Conservation (phyloP, 2,113 vertebrate species). For the Podiceps cristatus region DNA sequence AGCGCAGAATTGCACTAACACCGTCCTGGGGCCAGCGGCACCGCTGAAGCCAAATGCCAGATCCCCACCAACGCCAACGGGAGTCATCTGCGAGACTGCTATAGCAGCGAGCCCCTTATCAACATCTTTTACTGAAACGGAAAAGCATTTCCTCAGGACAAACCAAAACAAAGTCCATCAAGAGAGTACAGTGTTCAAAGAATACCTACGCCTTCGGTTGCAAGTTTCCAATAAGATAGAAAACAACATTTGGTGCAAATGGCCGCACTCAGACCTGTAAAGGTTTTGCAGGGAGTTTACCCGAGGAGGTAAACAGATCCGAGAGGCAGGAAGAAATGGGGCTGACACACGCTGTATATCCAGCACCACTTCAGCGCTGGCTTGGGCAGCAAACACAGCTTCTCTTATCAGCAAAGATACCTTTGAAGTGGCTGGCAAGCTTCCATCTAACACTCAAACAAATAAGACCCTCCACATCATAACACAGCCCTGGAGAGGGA, state of each 20-base stretch:
- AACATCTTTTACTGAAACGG: background rate
- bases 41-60: background rate
- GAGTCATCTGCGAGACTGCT: background rate
- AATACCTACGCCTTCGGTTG: background rate
- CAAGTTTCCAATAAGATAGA: background rate
- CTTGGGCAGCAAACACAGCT: constrained; percentile 45
- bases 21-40: fast-evolving
- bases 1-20: background rate
- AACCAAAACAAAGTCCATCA: background rate
- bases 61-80: fast-evolving
- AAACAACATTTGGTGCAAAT: background rate
- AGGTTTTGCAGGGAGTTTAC: background rate
- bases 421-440: constrained; percentile 63
- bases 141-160: fast-evolving
- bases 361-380: constrained; percentile 13
- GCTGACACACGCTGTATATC: background rate
- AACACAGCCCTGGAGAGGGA: constrained; percentile 17
- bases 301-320: background rate
- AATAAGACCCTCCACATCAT: constrained; percentile 33
- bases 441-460: constrained; percentile 37
- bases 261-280: background rate
- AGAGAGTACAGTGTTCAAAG: background rate
- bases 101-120: background rate
- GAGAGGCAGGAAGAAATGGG: background rate
- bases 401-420: constrained; percentile 58